Percentiles rank a stretch among this genome's conserved stretches.
Evolutionary conservation across 2,797 vertebrate species (phyloP).

Genomic region (Netta rufina): DNA sequence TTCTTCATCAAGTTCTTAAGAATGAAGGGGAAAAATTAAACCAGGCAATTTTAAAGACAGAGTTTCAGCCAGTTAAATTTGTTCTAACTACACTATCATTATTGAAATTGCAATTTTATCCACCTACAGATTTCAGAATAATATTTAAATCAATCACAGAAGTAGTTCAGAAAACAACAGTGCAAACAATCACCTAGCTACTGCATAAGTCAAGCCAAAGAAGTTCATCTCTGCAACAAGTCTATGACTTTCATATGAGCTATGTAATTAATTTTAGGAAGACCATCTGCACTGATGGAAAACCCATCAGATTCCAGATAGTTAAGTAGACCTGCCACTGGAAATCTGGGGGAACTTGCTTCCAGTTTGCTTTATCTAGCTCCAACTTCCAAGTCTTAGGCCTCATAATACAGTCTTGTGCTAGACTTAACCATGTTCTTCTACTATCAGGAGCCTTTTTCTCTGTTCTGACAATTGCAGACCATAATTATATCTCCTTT

Average conservation of each 20-base stretch:
- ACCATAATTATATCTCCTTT: background rate
- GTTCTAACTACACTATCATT: background rate
- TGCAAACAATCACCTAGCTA: background rate
- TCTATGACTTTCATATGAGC: background rate
- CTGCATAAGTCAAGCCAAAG: background rate
- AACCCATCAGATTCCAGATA: background rate
- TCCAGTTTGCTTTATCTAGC: background rate
- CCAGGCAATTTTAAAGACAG: background rate
- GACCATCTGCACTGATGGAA: background rate
- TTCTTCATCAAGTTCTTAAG: background rate
- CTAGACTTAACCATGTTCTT: background rate
- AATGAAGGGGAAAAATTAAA: background rate
- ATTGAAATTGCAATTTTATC: background rate
- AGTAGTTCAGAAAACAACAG: background rate
- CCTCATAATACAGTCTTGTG: background rate
- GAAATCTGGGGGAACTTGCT: background rate
- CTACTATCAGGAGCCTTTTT: background rate
- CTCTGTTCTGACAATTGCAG: background rate
- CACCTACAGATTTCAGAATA: background rate
- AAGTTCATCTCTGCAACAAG: background rate
- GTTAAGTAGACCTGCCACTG: background rate
- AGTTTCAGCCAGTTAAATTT: background rate
- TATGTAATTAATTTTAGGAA: background rate
- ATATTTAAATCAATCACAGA: background rate
- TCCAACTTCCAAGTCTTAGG: background rate